These are phyloP conservation scores for Sericinus montela DNA, from an alignment of 2,888 invertebrate species.

Conservation along the genomic window DNA sequence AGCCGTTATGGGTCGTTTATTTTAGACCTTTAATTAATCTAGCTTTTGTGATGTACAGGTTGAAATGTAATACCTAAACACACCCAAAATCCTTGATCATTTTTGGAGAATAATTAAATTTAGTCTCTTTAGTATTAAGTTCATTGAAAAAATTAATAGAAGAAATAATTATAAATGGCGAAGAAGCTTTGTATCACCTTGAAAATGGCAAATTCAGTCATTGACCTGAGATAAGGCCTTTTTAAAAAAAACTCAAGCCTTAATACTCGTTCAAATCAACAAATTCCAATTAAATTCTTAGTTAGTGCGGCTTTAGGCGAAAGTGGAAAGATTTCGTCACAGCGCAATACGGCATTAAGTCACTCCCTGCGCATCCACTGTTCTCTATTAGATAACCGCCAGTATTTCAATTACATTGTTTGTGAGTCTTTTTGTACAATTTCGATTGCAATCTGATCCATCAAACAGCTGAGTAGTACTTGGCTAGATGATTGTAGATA, in stretches of 20 bases:
- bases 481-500: background rate
- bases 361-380: slow-evolving; percentile 36
- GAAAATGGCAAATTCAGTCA: too few species aligned
- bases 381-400: slow-evolving; percentile 37
- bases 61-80: too few species aligned
- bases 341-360: slow-evolving; percentile 34
- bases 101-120: too few species aligned
- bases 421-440: slow-evolving; percentile 23
- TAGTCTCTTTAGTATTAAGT: too few species aligned
- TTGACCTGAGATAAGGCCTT: background rate
- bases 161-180: too few species aligned
- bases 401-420: slow-evolving; percentile 36
- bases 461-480: slow-evolving; percentile 14
- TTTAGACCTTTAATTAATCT: background rate
- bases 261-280: background rate
- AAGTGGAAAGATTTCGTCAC: slow-evolving; percentile 30
- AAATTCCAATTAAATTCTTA: slow-evolving; percentile 15
- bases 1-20: slow-evolving; percentile 1
- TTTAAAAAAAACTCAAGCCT: background rate
- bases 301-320: slow-evolving; percentile 25
- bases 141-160: too few species aligned
- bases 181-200: too few species aligned
- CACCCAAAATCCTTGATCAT: too few species aligned
- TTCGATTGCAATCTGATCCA: slow-evolving; percentile 25
- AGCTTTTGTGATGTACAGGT: background rate